These are phyloP conservation scores for Zingel zingel DNA, from an alignment of 2,113 vertebrate genomes.

Conservation along the genomic window DNA sequence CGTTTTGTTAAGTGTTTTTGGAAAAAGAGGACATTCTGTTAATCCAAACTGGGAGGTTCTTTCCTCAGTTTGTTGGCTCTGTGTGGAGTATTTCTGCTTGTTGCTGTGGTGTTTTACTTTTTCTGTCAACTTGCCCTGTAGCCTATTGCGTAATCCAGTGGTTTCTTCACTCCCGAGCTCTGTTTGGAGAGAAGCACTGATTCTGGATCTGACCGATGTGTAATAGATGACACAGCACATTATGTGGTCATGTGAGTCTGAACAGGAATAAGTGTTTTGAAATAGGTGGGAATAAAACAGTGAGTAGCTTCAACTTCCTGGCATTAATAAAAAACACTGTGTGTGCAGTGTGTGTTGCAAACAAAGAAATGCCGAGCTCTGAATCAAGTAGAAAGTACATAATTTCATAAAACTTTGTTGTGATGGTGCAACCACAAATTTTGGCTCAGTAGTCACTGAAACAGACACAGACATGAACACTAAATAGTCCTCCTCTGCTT, in stretches of 20 bases:
- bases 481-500: conserved; percentile 28
- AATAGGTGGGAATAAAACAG: conserved; percentile 2
- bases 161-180: neutral
- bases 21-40: neutral
- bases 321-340: conserved; percentile 16
- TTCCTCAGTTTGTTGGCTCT: conserved; percentile 14
- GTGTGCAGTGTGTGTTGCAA: neutral
- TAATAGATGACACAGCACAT: conserved; percentile 4
- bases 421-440: conserved; percentile 28
- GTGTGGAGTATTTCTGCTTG: neutral
- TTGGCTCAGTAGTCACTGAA: conserved; percentile 1
- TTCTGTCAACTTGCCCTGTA: neutral
- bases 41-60: conserved; percentile 2
- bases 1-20: neutral
- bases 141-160: conserved; percentile 21
- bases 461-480: conserved; percentile 23
- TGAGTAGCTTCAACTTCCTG: conserved; percentile 14
- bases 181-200: neutral
- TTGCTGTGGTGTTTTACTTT: conserved; percentile 13
- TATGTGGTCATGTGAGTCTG: conserved; percentile 5
- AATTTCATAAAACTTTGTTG: conserved; percentile 20
- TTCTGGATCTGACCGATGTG: conserved; percentile 18
- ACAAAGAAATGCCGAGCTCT: conserved; percentile 6
- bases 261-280: neutral
- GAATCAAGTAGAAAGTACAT: conserved; percentile 25